A percentile compares a stretch with the other conserved stretches of the same genome.
Conservation (phyloP, 37 sponge, comb jelly and placozoan genomes). For the Spongia lamella region DNA sequence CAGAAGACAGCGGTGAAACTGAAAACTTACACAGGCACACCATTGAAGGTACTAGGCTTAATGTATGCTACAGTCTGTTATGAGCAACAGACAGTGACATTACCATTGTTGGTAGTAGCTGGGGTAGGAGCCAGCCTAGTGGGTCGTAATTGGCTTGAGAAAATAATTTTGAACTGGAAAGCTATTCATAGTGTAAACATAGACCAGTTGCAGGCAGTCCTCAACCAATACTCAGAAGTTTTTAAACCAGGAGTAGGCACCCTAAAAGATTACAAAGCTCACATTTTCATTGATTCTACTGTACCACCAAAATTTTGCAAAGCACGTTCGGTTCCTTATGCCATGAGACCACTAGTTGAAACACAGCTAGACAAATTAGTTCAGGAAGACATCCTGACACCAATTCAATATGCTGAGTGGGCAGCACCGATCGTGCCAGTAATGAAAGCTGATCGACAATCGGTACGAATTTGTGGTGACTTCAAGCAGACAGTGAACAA, state of each 20-base stretch:
- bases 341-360: neutral
- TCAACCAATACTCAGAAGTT: neutral
- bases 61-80: neutral
- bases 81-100: neutral
- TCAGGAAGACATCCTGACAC: constrained; percentile 22
- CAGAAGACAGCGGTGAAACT: neutral
- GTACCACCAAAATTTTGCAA: constrained; percentile 12
- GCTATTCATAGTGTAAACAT: neutral
- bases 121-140: neutral
- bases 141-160: neutral
- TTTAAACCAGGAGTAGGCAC: constrained; percentile 4
- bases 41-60: neutral
- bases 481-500: constrained; percentile 11
- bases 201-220: neutral
- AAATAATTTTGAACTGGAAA: neutral
- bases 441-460: constrained; percentile 18
- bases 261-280: neutral
- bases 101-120: neutral
- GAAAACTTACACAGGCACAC: neutral
- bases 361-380: constrained; percentile 14
- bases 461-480: constrained; percentile 49
- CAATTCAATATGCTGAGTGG: constrained; percentile 43
- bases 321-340: constrained; percentile 22
- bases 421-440: constrained; percentile 50
- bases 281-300: neutral